A percentile compares a stretch with the other conserved stretches of the same genome.
These are phyloP conservation scores for Burhinus oedicnemus DNA, from an alignment of 2,113 vertebrate species.

Conservation along the genomic window DNA sequence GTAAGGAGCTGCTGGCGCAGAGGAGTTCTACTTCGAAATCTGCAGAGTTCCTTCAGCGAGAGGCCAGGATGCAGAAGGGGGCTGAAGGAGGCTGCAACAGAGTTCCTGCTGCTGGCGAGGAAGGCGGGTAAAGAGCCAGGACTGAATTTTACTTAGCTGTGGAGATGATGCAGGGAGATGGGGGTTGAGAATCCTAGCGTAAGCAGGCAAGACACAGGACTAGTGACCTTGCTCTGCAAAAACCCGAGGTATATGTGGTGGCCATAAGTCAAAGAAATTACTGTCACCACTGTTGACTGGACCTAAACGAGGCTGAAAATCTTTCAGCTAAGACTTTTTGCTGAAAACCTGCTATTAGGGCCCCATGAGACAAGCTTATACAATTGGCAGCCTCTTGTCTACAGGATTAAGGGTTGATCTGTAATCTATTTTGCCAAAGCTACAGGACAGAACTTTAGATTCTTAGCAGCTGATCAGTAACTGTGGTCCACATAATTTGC, in stretches of 20 bases:
- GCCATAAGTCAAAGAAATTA: neutral
- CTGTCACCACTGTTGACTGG: neutral
- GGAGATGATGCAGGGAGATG: neutral
- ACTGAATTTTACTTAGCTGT: neutral
- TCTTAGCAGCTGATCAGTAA: neutral
- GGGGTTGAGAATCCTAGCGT: neutral
- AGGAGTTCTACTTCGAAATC: neutral
- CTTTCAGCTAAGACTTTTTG: neutral
- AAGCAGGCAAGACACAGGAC: neutral
- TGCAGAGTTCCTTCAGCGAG: neutral
- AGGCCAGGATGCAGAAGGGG: neutral
- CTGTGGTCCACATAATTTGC: neutral
- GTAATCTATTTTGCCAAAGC: neutral
- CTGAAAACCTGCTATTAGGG: neutral
- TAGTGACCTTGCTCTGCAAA: neutral
- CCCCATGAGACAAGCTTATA: neutral
- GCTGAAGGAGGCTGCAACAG: neutral
- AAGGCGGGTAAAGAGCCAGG: neutral
- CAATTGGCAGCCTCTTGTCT: neutral
- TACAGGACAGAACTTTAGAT: neutral
- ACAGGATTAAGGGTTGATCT: neutral
- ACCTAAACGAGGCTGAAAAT: neutral
- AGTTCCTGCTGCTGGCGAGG: neutral
- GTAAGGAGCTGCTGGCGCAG: neutral
- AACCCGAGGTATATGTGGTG: neutral